Evolutionary conservation across 2,888 invertebrate genomes (phyloP).

Genomic region (Agrypnus murinus): DNA sequence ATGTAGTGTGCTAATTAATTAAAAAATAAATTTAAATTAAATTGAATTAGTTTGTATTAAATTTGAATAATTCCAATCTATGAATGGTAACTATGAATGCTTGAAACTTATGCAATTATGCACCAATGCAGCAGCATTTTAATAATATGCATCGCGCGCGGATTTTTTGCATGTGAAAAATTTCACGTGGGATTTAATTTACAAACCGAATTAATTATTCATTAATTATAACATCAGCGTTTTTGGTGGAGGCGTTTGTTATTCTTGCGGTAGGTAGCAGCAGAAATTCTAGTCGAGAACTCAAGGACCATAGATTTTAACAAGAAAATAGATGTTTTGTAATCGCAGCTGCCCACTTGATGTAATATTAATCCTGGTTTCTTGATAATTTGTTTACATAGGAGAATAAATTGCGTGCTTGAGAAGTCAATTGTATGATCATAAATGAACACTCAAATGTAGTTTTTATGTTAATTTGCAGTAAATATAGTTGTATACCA

Average conservation of each 20-base stretch:
- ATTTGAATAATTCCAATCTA: slow-evolving; percentile 7
- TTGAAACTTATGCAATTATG: background rate
- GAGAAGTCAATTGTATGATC: no score
- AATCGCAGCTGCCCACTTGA: background rate
- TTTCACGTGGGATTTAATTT: slow-evolving; percentile 9
- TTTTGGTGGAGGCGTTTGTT: slow-evolving; percentile 19
- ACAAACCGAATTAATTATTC: slow-evolving; percentile 11
- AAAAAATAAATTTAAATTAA: no score
- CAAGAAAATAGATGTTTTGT: slow-evolving; percentile 8
- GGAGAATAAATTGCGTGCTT: no score
- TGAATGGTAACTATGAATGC: background rate
- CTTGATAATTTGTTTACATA: background rate
- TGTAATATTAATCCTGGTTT: background rate
- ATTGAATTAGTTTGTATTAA: no score
- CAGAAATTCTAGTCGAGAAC: slow-evolving; percentile 7
- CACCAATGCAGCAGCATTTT: no score
- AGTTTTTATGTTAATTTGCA: no score
- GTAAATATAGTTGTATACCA: no score
- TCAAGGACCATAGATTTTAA: background rate
- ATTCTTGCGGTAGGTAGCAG: slow-evolving; percentile 17
- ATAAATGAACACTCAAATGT: no score
- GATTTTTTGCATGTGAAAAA: slow-evolving; percentile 19
- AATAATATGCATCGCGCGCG: background rate
- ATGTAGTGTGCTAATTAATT: no score
- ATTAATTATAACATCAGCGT: background rate